A percentile compares a stretch with the other conserved stretches of the same genome.
phyloP scores from a whole-genome alignment of 2,113 vertebrate genomes.

The Petaurus breviceps region DNA sequence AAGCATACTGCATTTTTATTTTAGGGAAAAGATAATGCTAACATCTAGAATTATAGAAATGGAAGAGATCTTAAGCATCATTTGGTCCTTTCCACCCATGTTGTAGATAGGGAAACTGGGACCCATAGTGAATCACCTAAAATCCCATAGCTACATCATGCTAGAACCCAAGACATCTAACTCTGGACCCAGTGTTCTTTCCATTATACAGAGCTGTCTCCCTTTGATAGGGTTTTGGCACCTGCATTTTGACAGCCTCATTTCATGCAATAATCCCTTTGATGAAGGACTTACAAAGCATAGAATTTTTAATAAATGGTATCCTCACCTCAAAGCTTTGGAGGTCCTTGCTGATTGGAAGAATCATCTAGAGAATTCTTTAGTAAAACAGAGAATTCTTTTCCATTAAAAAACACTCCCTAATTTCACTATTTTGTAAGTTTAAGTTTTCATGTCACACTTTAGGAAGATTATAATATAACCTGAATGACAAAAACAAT shows the following conservation, averaged over 20 bases:
- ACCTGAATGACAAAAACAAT: slow-evolving; percentile 9
- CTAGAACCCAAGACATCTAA: not conserved
- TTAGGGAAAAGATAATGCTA: not conserved
- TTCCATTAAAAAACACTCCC: not conserved
- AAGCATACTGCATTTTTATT: not conserved
- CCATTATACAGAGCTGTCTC: not conserved
- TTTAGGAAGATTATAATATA: slow-evolving; percentile 21
- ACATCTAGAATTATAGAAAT: not conserved
- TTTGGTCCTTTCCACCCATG: not conserved
- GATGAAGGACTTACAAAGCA: not conserved
- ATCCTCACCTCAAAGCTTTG: not conserved
- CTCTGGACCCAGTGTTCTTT: not conserved
- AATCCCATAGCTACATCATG: not conserved
- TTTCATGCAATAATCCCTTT: not conserved
- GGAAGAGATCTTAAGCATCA: not conserved
- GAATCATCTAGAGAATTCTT: not conserved
- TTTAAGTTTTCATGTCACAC: not conserved
- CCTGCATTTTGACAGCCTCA: not conserved
- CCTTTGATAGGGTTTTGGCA: not conserved
- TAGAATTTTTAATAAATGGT: not conserved
- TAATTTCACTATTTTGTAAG: not conserved
- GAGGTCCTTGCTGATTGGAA: not conserved
- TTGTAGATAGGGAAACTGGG: not conserved
- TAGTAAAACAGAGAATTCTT: slow-evolving; percentile 33
- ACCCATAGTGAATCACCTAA: not conserved